Base-by-base conservation (phyloP, 2,113 vertebrate genomes). In the Puffinus mauretanicus region DNA sequence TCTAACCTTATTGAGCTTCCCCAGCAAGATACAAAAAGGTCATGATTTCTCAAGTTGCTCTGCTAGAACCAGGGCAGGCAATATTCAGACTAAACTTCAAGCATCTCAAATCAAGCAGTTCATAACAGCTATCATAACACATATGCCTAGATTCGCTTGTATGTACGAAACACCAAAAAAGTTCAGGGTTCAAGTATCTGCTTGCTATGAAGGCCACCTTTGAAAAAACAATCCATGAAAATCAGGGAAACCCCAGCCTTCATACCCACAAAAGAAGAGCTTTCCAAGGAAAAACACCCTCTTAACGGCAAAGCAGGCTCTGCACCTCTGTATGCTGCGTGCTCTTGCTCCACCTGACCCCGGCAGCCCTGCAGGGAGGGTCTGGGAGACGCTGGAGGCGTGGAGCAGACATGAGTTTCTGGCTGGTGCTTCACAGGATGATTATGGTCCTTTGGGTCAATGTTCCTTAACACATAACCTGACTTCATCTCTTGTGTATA, bases 311-410 rank as follows among this genome's bases (percentile, higher is more conserved):
- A 36, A 89, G 62, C n/a, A 60, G 11, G 24, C 62, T 85, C 58
- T 54, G 86, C 22, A 17, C 21, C 73, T 79, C 79, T 4, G 16
- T 21, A 19, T 1, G 11, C 81, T 46, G 57, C 2, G 0, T 24
- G 7, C 29, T 72, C 49, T 42, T 0, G 0, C 64, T 88, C 89
- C 0, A 1, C 79, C 95, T 95, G 96, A 93, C 55, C 90, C 86
- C 87, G 92, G 58, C 75, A 94, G 92, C 90, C 84, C 93, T 76
- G 87, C 73, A 92, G 96, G 94, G 96, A 97, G 92, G 94, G 87
- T 80, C 93, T 94, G 78, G 46, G 90, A 95, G 92, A 95, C 1
- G 0, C 66, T 86, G 95, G 78, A 90, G 92, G 94, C 70, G 19
- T 88, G 80, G 81, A 84, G 78, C 93, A 97, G 96, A 95, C 91